phyloP scores from a whole-genome alignment of 2,888 invertebrate genomes.

The Trileptium ribeirensis region DNA sequence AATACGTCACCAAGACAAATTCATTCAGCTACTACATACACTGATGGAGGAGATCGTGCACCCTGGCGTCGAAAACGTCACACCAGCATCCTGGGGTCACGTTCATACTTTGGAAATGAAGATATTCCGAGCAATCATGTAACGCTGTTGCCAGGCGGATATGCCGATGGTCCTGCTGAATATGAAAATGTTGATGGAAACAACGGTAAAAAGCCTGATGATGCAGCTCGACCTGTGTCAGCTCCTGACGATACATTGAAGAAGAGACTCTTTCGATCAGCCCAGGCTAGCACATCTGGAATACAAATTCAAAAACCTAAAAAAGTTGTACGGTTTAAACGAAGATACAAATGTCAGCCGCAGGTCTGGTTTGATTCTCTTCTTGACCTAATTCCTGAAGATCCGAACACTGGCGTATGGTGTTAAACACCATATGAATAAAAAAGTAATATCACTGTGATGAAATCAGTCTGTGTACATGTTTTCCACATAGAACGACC shows the following conservation, averaged over 20 bases:
- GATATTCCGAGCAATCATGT: neutral
- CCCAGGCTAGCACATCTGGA: neutral
- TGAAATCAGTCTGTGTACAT: too few species aligned
- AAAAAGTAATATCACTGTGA: too few species aligned
- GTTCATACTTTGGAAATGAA: neutral
- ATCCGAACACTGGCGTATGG: neutral
- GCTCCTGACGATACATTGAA: too few species aligned
- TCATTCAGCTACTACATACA: neutral
- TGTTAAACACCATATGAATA: neutral
- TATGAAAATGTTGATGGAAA: neutral
- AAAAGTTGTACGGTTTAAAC: neutral
- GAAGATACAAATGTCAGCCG: neutral
- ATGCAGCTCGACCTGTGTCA: too few species aligned
- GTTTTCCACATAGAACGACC: too few species aligned
- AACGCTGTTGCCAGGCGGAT: neutral
- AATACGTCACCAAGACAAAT: neutral
- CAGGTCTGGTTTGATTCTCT: neutral
- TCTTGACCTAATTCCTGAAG: neutral
- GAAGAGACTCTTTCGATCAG: neutral
- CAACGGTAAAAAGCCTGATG: neutral
- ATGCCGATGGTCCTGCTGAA: neutral
- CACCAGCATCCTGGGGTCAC: neutral
- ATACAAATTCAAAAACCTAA: neutral
- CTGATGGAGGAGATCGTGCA: neutral
- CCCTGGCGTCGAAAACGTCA: neutral